Conservation (phyloP, 1,140 invertebrate genomes). For the Drosophila kikkawai region DNA sequence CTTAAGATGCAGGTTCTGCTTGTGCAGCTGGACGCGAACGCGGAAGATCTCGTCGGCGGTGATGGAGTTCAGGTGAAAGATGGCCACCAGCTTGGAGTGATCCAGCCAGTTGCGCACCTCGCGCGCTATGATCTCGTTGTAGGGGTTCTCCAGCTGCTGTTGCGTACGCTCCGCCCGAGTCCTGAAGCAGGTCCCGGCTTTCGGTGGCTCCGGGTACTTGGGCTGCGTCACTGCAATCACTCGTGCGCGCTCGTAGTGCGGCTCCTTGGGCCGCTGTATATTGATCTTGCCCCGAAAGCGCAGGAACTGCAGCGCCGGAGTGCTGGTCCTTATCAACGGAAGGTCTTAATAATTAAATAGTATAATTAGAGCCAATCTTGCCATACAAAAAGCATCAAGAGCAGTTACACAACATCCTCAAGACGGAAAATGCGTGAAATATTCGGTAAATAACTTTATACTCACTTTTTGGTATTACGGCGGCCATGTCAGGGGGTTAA, state of each 20-base stretch:
- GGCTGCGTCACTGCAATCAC: constrained; percentile 88
- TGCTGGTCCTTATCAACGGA: constrained; percentile 79
- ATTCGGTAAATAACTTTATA: neutral
- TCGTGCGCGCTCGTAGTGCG: constrained; percentile 88
- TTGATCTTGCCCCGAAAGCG: constrained; percentile 91
- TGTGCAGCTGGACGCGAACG: constrained; percentile 87
- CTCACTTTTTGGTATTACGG: constrained; percentile 10
- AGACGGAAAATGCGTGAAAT: neutral
- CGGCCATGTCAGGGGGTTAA: neutral
- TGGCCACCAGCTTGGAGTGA: constrained; percentile 89
- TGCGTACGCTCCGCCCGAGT: constrained; percentile 42
- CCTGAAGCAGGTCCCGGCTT: constrained; percentile 63
- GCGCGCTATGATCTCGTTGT: constrained; percentile 89
- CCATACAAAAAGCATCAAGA: neutral
- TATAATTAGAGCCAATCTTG: too few relatives aligned
- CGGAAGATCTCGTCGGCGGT: constrained; percentile 87
- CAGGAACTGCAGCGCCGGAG: constrained; percentile 86
- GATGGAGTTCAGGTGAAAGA: constrained; percentile 90
- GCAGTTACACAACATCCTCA: constrained; percentile 11
- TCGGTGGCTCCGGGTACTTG: constrained; percentile 63
- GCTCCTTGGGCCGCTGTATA: constrained; percentile 89
- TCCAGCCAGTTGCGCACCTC: constrained; percentile 90
- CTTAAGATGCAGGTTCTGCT: constrained; percentile 89
- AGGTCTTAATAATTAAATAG: constrained; percentile 23
- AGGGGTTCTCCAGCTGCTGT: constrained; percentile 87